Percentiles rank a stretch among this genome's conserved stretches.
Evolutionary conservation across 2,113 vertebrate genomes (phyloP).

Genomic region (Dromiciops gliroides): DNA sequence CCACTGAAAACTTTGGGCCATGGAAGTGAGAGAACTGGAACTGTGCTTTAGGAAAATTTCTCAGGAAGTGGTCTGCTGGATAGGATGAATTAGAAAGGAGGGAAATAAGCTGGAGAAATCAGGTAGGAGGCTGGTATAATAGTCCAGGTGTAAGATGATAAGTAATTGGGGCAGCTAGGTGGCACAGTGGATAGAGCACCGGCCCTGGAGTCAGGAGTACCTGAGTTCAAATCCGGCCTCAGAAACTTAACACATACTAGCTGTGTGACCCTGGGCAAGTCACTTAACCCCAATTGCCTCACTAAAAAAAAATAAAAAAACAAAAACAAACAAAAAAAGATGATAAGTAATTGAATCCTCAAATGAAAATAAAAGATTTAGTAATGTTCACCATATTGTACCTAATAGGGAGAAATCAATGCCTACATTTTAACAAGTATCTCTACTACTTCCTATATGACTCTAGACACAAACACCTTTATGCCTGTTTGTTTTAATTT

Average conservation of each 20-base stretch:
- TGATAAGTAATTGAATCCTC: not conserved
- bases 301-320: too few species aligned
- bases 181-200: too few species aligned
- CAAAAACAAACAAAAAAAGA: too few species aligned
- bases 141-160: not conserved
- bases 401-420: not conserved
- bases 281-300: too few species aligned
- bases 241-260: too few species aligned
- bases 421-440: not conserved
- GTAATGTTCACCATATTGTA: not conserved
- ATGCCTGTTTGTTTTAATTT: not conserved
- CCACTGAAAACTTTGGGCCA: not conserved
- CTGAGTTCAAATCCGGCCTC: too few species aligned
- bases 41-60: not conserved
- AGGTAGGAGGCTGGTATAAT: not conserved
- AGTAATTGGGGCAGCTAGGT: too few species aligned
- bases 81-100: not conserved
- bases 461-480: not conserved
- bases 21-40: not conserved
- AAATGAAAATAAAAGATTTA: not conserved
- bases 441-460: not conserved
- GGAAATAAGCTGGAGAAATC: not conserved
- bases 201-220: too few species aligned
- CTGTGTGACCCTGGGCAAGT: too few species aligned
- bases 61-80: not conserved